phyloP scores from a whole-genome alignment of 2,888 invertebrate species.

The Hyalella azteca region DNA sequence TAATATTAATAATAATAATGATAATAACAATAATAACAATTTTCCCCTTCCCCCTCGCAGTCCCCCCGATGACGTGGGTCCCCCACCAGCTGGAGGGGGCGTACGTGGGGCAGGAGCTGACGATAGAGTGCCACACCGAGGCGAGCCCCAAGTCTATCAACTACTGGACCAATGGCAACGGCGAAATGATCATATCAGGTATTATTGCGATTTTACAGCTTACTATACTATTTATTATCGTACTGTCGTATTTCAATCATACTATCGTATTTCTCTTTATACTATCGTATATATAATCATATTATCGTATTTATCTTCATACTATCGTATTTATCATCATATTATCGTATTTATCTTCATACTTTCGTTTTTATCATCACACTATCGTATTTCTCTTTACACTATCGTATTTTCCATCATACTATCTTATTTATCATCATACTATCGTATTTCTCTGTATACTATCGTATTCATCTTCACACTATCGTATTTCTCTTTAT shows the following conservation, averaged over 20 bases:
- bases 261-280: too few species aligned
- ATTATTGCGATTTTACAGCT: too few species aligned
- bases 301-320: background rate
- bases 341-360: too few species aligned
- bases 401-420: too few species aligned
- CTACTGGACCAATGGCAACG: conserved; percentile 85
- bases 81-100: conserved; percentile 91
- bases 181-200: conserved; percentile 70
- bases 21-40: too few species aligned
- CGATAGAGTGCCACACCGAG: conserved; percentile 87
- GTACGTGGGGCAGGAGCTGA: conserved; percentile 83
- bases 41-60: conserved; percentile 66
- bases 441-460: too few species aligned
- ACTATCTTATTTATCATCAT: too few species aligned
- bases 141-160: conserved; percentile 86
- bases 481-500: too few species aligned
- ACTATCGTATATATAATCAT: background rate
- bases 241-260: background rate
- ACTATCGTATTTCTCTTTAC: too few species aligned
- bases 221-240: background rate
- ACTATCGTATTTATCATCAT: background rate
- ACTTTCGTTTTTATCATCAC: too few species aligned
- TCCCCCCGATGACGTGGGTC: conserved; percentile 92
- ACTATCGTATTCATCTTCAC: too few species aligned
- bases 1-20: too few species aligned